Evolutionary conservation across 2,888 invertebrate genomes (phyloP), one percentile per base, ranked within the genome.

Genomic region (Agrotis clavis): DNA sequence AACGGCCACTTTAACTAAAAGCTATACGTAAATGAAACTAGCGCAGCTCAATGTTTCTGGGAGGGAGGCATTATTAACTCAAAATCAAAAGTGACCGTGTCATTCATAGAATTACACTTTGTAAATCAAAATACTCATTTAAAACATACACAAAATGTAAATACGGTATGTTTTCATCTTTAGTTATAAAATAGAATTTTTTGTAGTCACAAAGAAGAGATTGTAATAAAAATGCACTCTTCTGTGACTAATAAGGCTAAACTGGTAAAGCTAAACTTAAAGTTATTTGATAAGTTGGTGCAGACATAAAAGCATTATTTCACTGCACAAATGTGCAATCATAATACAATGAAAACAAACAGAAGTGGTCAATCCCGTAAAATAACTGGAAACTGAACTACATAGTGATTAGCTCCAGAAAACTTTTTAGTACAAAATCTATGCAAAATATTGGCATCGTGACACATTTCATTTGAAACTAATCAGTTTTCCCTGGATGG

Each of bases 1-100:
- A 80, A 82, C 81, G 88, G 91, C 91, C 92, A 82, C 88, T 84
- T 83, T 82, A 93, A 92, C 90, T 94, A 94, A 93, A 90, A 90
- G 87, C 89, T 92, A 84, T 71, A 91, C 79, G 81, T 88, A 89
- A 90, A 89, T 87, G 88, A 88, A 89, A 89, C 88, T 89, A 89
- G 89, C 86, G 77, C 84, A 75, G 81, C 87, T 85, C 86, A 86
- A 89, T 79, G 78, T 78, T 77, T 82, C 92, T 93, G 94, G 92
- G 91, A 89, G 79, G 82, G 71, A 76, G 75, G 81, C 54, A 63
- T 74, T 63, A 72, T 57, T 65, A 70, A 74, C 60, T 74, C 61
- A 67, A 79, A 84, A 76, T 48, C 60, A 67, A 76, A 80, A 78
- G 68, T 74, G 74, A 75, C 77, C 67, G 51, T 71, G 69, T 64